A percentile compares a stretch with the other conserved stretches of the same genome.
phyloP scores from a whole-genome alignment of 2,113 vertebrate genomes.

The Ardeotis arabs region DNA sequence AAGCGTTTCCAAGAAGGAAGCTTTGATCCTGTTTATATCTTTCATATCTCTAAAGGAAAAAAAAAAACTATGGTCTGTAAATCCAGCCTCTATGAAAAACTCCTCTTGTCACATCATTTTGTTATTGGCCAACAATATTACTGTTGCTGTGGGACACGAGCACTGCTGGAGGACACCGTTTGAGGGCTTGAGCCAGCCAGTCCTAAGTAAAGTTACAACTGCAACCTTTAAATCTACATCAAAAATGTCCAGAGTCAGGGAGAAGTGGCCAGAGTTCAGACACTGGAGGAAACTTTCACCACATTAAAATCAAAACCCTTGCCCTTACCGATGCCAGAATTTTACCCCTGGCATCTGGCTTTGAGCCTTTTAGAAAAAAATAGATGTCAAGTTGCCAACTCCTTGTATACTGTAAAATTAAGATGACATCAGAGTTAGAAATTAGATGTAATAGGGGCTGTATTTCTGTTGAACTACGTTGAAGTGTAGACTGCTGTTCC shows the following conservation, averaged over 20 bases:
- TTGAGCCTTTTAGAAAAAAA: not conserved
- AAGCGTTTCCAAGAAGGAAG: not conserved
- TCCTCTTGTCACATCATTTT: not conserved
- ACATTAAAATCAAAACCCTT: not conserved
- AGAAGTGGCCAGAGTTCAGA: not conserved
- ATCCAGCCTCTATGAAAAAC: not conserved
- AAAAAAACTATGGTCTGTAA: not conserved
- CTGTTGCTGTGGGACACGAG: not conserved
- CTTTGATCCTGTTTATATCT: slow-evolving; percentile 1
- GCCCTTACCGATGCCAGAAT: not conserved
- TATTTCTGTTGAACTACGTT: not conserved
- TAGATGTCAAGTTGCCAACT: not conserved
- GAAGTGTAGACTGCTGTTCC: not conserved
- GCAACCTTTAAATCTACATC: not conserved
- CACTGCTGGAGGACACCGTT: not conserved
- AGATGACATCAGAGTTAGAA: not conserved
- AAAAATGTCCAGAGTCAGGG: not conserved
- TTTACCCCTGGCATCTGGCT: not conserved
- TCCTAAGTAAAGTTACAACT: not conserved
- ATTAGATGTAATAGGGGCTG: not conserved
- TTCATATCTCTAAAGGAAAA: slow-evolving; percentile 1
- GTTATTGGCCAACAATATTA: not conserved
- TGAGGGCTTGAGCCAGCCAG: not conserved
- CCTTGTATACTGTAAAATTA: not conserved
- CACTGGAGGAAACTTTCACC: fast-evolving